phyloP scores from a whole-genome alignment of 2,888 invertebrate species.

The Torymus auratus region DNA sequence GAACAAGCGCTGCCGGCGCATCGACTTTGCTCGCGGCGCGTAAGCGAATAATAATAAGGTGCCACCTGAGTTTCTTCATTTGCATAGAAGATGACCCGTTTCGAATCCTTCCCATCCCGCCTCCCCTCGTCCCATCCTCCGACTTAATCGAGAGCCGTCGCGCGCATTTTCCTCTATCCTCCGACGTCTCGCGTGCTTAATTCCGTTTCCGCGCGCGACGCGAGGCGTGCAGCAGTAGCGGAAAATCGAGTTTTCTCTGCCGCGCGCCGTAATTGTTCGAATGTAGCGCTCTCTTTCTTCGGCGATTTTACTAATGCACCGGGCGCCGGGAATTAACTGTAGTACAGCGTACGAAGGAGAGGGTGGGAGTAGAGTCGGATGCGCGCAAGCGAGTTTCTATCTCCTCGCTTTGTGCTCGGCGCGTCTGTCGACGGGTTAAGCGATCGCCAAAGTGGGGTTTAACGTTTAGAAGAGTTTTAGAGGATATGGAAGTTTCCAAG shows the following conservation, averaged over 20 bases:
- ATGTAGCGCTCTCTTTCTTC: slow-evolving; percentile 20
- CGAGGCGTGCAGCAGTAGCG: background rate
- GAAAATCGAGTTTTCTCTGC: slow-evolving; percentile 45
- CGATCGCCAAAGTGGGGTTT: background rate
- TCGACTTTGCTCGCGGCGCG: background rate
- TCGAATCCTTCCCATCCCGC: slow-evolving; percentile 55
- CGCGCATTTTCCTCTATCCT: slow-evolving; percentile 15
- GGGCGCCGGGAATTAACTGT: slow-evolving; percentile 29
- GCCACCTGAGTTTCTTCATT: slow-evolving; percentile 68
- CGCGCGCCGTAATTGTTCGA: slow-evolving; percentile 40
- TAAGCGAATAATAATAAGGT: slow-evolving; percentile 41
- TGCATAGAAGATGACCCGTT: slow-evolving; percentile 67
- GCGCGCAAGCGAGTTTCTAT: too few species aligned
- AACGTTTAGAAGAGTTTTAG: background rate
- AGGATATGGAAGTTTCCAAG: background rate
- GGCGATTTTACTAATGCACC: slow-evolving; percentile 51
- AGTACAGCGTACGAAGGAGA: background rate
- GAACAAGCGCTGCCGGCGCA: too few species aligned
- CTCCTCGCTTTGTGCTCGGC: too few species aligned
- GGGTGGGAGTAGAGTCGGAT: too few species aligned
- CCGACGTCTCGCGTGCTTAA: slow-evolving; percentile 39
- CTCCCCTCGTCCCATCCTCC: too few species aligned
- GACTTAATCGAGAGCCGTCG: slow-evolving; percentile 21
- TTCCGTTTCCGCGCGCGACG: slow-evolving; percentile 31
- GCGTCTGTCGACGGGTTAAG: too few species aligned